These are phyloP conservation scores for Paguma larvata DNA, from an alignment of 2,797 vertebrate species.

Conservation along the genomic window DNA sequence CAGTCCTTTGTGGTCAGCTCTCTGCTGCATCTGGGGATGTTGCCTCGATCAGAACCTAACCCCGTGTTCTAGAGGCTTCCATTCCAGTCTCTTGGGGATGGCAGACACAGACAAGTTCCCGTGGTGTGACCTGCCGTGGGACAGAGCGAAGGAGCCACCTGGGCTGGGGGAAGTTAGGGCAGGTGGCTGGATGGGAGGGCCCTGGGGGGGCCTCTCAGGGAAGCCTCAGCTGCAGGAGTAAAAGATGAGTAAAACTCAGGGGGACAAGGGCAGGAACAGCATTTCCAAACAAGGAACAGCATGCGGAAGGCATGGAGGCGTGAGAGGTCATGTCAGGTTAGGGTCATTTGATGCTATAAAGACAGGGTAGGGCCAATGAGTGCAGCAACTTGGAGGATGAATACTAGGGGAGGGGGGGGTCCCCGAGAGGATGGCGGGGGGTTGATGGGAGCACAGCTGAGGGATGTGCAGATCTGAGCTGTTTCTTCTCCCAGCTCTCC, in stretches of 20 bases:
- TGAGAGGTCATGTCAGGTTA: background rate
- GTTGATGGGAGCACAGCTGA: background rate
- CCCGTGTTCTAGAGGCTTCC: constrained; percentile 50
- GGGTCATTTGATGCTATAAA: background rate
- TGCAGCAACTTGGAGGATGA: background rate
- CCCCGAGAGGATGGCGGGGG: background rate
- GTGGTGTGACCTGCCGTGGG: background rate
- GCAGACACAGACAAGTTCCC: background rate
- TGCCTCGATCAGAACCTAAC: background rate
- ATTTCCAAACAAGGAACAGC: background rate
- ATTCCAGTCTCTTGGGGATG: background rate
- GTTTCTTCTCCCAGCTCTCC: background rate
- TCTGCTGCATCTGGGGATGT: background rate
- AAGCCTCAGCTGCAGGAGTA: background rate
- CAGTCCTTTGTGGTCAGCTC: background rate
- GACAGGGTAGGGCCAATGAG: background rate
- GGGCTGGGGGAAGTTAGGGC: background rate
- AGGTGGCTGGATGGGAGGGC: fast-evolving
- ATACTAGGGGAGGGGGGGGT: background rate
- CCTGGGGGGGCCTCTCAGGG: background rate
- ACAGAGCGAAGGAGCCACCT: background rate
- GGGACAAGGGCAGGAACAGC: background rate
- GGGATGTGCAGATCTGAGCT: background rate
- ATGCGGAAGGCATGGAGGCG: background rate
- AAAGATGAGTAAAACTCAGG: background rate